Conservation (phyloP, 2,888 invertebrate genomes). For the Drosophila suboccidentalis region DNA sequence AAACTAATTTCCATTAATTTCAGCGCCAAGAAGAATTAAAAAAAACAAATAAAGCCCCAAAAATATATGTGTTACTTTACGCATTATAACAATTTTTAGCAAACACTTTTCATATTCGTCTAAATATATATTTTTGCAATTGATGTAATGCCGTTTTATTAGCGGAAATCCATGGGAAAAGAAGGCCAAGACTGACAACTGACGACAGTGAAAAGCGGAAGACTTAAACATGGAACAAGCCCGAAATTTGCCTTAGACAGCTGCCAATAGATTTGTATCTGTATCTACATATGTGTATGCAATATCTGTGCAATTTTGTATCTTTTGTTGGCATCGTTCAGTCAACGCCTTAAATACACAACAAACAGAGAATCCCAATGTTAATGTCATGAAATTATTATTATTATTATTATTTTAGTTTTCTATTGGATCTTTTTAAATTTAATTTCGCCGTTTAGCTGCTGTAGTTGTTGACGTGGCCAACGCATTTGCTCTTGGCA, state of each 20-base stretch:
- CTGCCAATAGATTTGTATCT: slow-evolving; percentile 53
- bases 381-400: slow-evolving; percentile 77
- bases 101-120: not conserved
- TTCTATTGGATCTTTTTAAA: slow-evolving; percentile 29
- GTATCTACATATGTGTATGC: not conserved
- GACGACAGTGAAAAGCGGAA: slow-evolving; percentile 65
- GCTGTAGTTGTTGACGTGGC: slow-evolving; percentile 37
- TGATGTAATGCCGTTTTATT: slow-evolving; percentile 30
- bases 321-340: slow-evolving; percentile 46
- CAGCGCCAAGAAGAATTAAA: slow-evolving; percentile 43
- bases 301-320: not conserved
- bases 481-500: slow-evolving; percentile 64
- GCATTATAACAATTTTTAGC: not conserved
- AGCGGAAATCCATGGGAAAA: slow-evolving; percentile 41
- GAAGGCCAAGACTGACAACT: slow-evolving; percentile 56
- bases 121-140: slow-evolving; percentile 4
- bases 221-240: slow-evolving; percentile 42
- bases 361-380: slow-evolving; percentile 54
- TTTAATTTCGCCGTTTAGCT: slow-evolving; percentile 34
- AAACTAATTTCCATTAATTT: slow-evolving; percentile 71
- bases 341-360: slow-evolving; percentile 54
- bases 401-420: slow-evolving; percentile 60
- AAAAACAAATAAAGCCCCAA: not conserved
- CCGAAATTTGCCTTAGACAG: slow-evolving; percentile 41
- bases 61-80: slow-evolving; percentile 10